A percentile compares a stretch with the other conserved stretches of the same genome.
These are phyloP conservation scores for Mareca penelope DNA, from an alignment of 2,797 vertebrate genomes.

Conservation along the genomic window DNA sequence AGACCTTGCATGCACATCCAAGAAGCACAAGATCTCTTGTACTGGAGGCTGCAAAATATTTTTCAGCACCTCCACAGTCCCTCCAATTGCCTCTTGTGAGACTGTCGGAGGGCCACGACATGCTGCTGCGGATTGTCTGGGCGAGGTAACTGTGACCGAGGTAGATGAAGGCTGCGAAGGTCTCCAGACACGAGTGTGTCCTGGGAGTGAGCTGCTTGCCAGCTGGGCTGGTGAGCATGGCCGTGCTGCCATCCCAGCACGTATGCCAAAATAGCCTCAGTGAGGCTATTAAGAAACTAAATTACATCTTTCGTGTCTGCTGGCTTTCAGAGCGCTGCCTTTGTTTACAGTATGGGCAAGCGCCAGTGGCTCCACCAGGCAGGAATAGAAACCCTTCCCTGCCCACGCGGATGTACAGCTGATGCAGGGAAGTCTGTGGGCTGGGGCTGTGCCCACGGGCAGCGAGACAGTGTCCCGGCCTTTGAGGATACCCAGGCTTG, in stretches of 20 bases:
- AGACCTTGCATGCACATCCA: neutral
- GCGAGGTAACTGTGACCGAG: fast-evolving
- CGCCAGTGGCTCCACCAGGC: conserved; percentile 67
- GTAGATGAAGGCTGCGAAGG: neutral
- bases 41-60: neutral
- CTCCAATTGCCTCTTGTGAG: neutral
- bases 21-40: neutral
- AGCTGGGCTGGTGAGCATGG: neutral
- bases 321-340: conserved; percentile 70
- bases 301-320: conserved; percentile 76
- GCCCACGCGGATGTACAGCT: conserved; percentile 45
- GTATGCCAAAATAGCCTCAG: conserved; percentile 37
- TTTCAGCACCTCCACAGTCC: neutral
- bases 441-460: conserved; percentile 8
- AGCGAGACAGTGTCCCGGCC: neutral
- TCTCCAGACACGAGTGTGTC: neutral
- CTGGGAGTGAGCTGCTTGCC: conserved; percentile 4
- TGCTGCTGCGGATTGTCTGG: neutral
- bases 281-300: conserved; percentile 74
- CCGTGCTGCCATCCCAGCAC: neutral
- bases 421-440: conserved; percentile 62
- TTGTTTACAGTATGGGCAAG: conserved; percentile 74
- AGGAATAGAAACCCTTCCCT: conserved; percentile 77
- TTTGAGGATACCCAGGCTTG: neutral
- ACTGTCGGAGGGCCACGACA: neutral